A percentile compares a stretch with the other conserved stretches of the same genome.
These are phyloP conservation scores for Heptranchias perlo DNA, from an alignment of 2,113 vertebrate species.

Conservation along the genomic window DNA sequence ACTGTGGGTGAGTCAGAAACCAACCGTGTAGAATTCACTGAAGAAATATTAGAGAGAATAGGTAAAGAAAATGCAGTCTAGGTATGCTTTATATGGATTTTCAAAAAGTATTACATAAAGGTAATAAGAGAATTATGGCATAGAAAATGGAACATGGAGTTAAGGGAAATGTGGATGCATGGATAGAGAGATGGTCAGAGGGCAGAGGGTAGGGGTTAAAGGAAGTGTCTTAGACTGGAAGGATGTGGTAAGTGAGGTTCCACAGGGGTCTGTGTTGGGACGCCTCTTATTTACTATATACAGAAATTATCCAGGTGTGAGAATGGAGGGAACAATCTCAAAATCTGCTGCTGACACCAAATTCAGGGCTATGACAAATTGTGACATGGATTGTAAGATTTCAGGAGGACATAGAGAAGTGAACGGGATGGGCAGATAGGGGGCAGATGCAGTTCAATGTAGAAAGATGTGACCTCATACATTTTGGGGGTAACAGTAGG, in stretches of 20 bases:
- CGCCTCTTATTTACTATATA: too few relatives aligned
- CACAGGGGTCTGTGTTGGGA: too few relatives aligned
- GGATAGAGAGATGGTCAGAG: background rate
- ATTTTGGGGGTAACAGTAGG: too few relatives aligned
- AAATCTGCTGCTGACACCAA: background rate
- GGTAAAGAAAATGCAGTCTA: background rate
- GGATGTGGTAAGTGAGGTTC: too few relatives aligned
- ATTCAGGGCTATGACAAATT: background rate
- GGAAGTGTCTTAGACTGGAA: too few relatives aligned
- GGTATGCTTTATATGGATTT: background rate
- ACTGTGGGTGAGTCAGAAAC: background rate
- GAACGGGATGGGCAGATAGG: too few relatives aligned
- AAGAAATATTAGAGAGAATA: background rate
- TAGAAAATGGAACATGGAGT: background rate
- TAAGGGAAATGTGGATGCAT: background rate
- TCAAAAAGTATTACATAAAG: background rate
- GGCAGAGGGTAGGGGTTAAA: background rate
- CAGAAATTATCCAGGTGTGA: background rate
- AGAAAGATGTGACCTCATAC: too few relatives aligned
- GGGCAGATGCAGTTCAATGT: too few relatives aligned
- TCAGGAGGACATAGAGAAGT: too few relatives aligned
- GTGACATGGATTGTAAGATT: too few relatives aligned
- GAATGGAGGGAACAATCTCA: background rate
- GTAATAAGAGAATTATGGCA: background rate
- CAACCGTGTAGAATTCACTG: background rate